Base-by-base conservation (phyloP, 1,140 invertebrate genomes). In the Agrypnia vestita region DNA sequence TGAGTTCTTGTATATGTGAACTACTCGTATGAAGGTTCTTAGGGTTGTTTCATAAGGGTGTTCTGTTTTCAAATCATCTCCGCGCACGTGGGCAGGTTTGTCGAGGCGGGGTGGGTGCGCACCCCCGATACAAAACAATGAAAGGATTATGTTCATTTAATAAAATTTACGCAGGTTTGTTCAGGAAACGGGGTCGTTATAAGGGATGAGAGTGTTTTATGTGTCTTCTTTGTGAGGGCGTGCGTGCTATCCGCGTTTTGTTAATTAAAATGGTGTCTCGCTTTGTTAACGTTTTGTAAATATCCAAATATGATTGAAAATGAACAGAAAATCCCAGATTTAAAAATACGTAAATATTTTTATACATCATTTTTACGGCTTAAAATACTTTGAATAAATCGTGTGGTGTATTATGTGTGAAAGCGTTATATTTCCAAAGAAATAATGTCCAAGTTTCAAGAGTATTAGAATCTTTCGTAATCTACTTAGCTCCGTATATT, bases 141-240 rank as follows among this genome's bases (percentile, higher is more conserved):
- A 51, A 73, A 74, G 78, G 81, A 82, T 82, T 82, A 82, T 64
- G 78, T 76, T 80, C 81, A 79, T 82, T 82, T 82, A 82, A 82
- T 82, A 82, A 82, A 82, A 82, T 82, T 82, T 82, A 80, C 81
- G 53, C 62, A 71, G 78, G 72, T 71, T 62, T 53, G 44, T 43
- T 43, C 69, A 55, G 69, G 69, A 55, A 73, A 73, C 47, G 69
- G 49, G 49, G 49, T 46, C 76, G 51, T 59, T 55, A 62, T 77
- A 56, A 62, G 76, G 75, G 51, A 67, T 74, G 69, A 77, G 76
- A 67, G 49, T 51, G 55, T 73, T 73, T 53, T 73, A 55, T 73
- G 69, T 73, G 15, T 73, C 44, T 73, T 35, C 19, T 73, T 69
- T 69, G 64, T 69, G 15, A 69, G 64, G 51, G 47, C n/a, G 69